Evolutionary conservation across 2,888 invertebrate genomes (phyloP).

Genomic region (Azorinus chamasolen): DNA sequence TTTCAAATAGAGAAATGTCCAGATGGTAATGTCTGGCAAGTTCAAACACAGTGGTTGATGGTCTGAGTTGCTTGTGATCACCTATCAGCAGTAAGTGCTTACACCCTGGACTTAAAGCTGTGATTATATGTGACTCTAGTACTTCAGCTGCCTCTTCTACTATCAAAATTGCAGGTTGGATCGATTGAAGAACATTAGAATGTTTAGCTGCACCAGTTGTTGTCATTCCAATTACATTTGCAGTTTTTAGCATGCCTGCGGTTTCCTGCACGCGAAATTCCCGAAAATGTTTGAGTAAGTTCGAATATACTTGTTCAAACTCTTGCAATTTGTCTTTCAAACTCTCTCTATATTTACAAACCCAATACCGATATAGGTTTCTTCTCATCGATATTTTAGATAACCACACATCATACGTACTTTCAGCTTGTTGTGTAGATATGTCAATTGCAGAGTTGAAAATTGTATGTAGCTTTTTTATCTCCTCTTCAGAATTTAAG

Average conservation of each 20-base stretch:
- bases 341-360: conserved; percentile 68
- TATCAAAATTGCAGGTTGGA: conserved; percentile 86
- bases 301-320: conserved; percentile 48
- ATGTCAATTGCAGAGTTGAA: conserved; percentile 62
- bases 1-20: conserved; percentile 93
- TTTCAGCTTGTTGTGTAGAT: conserved; percentile 59
- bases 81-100: conserved; percentile 94
- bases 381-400: conserved; percentile 56
- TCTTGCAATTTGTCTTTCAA: conserved; percentile 48
- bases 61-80: conserved; percentile 94
- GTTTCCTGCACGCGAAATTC: conserved; percentile 72
- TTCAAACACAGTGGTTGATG: conserved; percentile 90
- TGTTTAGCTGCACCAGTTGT: conserved; percentile 84
- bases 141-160: conserved; percentile 97
- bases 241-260: conserved; percentile 67
- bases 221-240: conserved; percentile 83
- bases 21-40: conserved; percentile 90
- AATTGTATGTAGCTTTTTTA: too few species aligned
- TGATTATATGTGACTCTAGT: conserved; percentile 93
- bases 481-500: too few species aligned
- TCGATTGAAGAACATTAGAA: conserved; percentile 70
- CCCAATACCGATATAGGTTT: conserved; percentile 86
- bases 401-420: conserved; percentile 76
- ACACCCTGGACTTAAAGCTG: conserved; percentile 91
- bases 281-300: conserved; percentile 59